Evolutionary conservation across 2,113 vertebrate genomes (phyloP).

Genomic region (Bambusicola thoracicus): DNA sequence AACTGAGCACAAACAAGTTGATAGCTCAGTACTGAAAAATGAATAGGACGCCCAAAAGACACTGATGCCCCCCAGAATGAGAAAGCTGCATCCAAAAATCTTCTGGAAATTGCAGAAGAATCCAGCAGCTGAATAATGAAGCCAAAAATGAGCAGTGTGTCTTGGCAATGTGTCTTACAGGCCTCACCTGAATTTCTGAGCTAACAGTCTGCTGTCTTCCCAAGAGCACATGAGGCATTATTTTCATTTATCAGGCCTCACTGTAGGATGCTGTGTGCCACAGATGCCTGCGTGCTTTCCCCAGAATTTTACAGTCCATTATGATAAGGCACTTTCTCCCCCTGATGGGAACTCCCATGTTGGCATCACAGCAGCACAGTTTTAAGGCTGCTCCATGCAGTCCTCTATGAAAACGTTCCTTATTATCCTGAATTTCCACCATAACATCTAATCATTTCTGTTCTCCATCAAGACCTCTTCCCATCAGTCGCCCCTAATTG

Average conservation of each 20-base stretch:
- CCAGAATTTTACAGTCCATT: background rate
- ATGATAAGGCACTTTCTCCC: background rate
- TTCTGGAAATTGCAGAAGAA: background rate
- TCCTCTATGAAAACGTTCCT: background rate
- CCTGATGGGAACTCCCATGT: background rate
- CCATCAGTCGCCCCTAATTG: background rate
- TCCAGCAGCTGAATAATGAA: background rate
- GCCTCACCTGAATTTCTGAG: background rate
- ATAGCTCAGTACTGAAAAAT: background rate
- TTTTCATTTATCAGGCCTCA: background rate
- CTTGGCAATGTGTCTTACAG: background rate
- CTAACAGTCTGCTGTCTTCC: background rate
- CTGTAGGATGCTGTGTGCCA: background rate
- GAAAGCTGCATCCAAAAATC: background rate
- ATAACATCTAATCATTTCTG: background rate
- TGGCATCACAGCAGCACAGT: background rate
- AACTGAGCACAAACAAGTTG: background rate
- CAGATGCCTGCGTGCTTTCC: background rate
- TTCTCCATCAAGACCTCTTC: background rate
- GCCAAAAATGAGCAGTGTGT: background rate
- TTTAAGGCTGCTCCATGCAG: background rate
- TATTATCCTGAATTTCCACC: background rate
- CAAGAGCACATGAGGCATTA: background rate
- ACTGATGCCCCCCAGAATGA: rapidly evolving
- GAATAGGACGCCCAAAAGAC: background rate